Percentiles rank a stretch among this genome's conserved stretches.
Evolutionary conservation across 1,140 invertebrate species (phyloP).

Genomic region (Drosophila novamexicana): DNA sequence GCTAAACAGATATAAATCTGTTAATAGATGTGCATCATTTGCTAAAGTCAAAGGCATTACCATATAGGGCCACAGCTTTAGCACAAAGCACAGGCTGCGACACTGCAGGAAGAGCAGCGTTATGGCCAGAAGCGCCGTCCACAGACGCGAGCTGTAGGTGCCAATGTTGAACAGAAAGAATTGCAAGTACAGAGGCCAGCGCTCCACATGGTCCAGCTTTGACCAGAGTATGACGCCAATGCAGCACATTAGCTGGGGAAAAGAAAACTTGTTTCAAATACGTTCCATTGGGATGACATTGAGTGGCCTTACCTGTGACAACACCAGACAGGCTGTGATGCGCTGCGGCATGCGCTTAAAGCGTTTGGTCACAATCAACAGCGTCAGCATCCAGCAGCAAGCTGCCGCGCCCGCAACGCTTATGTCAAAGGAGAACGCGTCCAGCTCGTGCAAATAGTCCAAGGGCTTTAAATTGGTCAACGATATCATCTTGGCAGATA

Average conservation of each 20-base stretch:
- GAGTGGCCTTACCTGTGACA: constrained; percentile 87
- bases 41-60: constrained; percentile 22
- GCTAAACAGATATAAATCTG: constrained; percentile 85
- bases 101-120: constrained; percentile 92
- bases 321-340: constrained; percentile 90
- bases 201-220: constrained; percentile 84
- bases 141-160: constrained; percentile 91
- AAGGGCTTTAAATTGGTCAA: constrained; percentile 88
- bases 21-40: not conserved
- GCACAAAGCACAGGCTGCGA: constrained; percentile 91
- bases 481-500: constrained; percentile 96
- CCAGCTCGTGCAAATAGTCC: constrained; percentile 91
- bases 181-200: constrained; percentile 88
- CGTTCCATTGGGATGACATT: not conserved
- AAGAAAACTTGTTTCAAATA: constrained; percentile 24
- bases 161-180: constrained; percentile 90
- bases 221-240: constrained; percentile 90
- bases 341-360: constrained; percentile 92
- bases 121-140: constrained; percentile 92
- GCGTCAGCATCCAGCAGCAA: constrained; percentile 91
- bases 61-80: constrained; percentile 88
- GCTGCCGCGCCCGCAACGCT: constrained; percentile 91
- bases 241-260: constrained; percentile 85
- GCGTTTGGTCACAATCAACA: constrained; percentile 91
- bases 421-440: constrained; percentile 92